phyloP scores from a whole-genome alignment of 2,888 invertebrate species.

The Melolontha melolontha region DNA sequence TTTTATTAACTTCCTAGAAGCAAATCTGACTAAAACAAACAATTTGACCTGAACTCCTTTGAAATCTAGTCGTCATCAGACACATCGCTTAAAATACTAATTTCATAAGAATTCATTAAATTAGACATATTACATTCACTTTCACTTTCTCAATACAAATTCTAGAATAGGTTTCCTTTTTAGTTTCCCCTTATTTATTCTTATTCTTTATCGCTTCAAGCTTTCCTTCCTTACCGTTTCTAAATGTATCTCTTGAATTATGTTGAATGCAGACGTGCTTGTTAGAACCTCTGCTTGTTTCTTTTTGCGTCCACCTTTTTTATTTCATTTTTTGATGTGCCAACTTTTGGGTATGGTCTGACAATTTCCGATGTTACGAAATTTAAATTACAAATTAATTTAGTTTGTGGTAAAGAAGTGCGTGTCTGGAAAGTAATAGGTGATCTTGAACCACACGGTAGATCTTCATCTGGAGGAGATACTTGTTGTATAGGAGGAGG shows the following conservation, averaged over 20 bases:
- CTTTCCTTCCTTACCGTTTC: conserved; percentile 7
- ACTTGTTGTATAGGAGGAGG: no score
- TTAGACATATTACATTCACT: no score
- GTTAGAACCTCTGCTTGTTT: conserved; percentile 13
- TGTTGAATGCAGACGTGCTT: conserved; percentile 9
- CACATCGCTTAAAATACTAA: conserved; percentile 12
- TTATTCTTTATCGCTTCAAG: background rate
- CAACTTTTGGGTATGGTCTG: conserved; percentile 17
- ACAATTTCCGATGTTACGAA: conserved; percentile 6
- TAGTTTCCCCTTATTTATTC: conserved; percentile 3
- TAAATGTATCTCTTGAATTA: conserved; percentile 7
- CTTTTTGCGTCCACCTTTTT: conserved; percentile 10
- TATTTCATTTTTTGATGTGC: background rate
- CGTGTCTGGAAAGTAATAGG: no score
- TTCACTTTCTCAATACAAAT: background rate
- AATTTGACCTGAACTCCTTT: conserved; percentile 9
- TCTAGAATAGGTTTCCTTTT: conserved; percentile 6
- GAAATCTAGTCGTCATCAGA: conserved; percentile 7
- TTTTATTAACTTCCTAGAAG: conserved; percentile 14
- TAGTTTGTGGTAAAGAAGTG: no score
- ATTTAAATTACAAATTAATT: conserved; percentile 6
- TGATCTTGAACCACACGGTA: no score
- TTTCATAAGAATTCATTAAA: background rate
- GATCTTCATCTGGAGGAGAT: no score
- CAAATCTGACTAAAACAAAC: conserved; percentile 10